Conservation (phyloP, 2,797 vertebrate species). For the Eleutherodactylus coqui region DNA sequence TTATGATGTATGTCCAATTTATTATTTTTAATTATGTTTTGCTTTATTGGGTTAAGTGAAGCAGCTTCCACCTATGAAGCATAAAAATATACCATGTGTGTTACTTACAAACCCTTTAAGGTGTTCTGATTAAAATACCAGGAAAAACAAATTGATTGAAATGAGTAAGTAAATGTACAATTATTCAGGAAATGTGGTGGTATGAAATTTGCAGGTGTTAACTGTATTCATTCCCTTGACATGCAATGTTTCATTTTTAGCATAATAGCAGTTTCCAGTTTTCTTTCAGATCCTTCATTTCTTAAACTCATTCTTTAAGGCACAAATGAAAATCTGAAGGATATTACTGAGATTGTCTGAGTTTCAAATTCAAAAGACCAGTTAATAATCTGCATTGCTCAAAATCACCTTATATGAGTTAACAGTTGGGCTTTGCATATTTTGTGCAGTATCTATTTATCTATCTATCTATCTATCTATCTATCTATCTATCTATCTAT, state of each 20-base stretch:
- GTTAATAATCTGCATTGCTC: neutral
- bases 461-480: neutral
- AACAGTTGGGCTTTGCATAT: neutral
- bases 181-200: neutral
- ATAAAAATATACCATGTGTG: neutral
- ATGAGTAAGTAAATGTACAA: neutral
- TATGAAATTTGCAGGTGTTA: slow-evolving; percentile 13
- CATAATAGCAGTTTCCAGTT: slow-evolving; percentile 1
- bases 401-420: neutral
- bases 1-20: neutral
- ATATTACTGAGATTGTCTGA: neutral
- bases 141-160: neutral
- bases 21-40: too few species aligned
- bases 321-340: slow-evolving; percentile 7
- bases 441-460: neutral
- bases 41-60: too few species aligned
- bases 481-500: too few species aligned
- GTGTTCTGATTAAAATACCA: neutral
- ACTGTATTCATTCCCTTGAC: neutral
- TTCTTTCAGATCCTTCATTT: slow-evolving; percentile 15
- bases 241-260: neutral
- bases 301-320: neutral
- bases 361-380: slow-evolving; percentile 24
- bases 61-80: neutral
- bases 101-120: neutral